A percentile compares a stretch with the other conserved stretches of the same genome.
phyloP scores from a whole-genome alignment of 2,797 vertebrate genomes.

The Hirundo rustica region DNA sequence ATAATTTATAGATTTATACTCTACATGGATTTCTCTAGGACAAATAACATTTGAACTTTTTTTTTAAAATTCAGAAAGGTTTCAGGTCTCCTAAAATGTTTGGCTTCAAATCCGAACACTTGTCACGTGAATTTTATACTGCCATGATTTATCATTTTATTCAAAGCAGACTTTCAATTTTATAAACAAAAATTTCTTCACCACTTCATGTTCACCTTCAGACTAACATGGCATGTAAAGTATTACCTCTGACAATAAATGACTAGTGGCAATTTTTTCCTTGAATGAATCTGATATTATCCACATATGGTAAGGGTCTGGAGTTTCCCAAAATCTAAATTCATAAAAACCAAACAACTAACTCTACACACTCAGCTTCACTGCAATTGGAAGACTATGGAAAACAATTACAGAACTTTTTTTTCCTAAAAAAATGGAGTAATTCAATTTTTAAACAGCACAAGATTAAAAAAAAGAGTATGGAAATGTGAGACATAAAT shows the following conservation, averaged over 20 bases:
- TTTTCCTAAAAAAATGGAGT: neutral
- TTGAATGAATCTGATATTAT: neutral
- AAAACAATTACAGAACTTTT: neutral
- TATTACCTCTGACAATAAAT: neutral
- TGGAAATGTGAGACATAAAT: neutral
- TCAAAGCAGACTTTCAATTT: neutral
- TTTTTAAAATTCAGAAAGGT: neutral
- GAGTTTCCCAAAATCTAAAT: neutral
- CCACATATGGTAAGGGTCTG: neutral
- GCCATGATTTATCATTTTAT: neutral
- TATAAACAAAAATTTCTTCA: neutral
- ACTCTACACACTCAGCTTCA: neutral
- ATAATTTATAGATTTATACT: neutral
- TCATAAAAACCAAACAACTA: neutral
- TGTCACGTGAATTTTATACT: neutral
- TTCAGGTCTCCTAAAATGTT: neutral
- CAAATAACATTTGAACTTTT: neutral
- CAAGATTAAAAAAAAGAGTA: neutral
- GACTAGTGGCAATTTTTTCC: neutral
- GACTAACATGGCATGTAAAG: neutral
- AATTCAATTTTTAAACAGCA: neutral
- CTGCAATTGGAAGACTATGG: neutral
- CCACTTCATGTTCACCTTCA: neutral
- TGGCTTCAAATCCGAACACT: neutral
- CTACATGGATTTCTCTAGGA: neutral